phyloP scores from a whole-genome alignment of 2,888 invertebrate genomes.

The Cecidostiba fungosa region DNA sequence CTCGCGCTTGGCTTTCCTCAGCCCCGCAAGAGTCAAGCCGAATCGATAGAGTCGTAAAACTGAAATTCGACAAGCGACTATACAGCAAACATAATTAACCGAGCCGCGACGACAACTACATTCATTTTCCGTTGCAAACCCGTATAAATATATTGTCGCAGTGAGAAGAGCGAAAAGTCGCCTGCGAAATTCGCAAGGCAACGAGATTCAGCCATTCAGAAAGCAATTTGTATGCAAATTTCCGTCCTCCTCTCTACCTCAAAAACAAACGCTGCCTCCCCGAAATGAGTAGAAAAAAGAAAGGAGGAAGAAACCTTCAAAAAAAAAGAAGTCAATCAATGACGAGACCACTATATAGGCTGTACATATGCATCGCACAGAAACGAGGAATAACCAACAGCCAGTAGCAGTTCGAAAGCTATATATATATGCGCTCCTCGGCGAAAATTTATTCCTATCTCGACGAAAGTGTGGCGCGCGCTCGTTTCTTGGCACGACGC shows the following conservation, averaged over 20 bases:
- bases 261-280: background rate
- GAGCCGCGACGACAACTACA: background rate
- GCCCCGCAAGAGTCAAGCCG: background rate
- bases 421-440: background rate
- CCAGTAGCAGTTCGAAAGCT: background rate
- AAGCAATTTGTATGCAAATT: constrained; percentile 41
- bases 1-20: background rate
- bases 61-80: background rate
- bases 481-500: constrained; percentile 36
- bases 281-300: background rate
- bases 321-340: background rate
- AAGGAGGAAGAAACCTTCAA: background rate
- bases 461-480: background rate
- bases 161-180: background rate
- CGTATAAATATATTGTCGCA: background rate
- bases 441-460: background rate
- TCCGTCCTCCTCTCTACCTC: background rate
- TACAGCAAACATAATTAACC: background rate
- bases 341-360: background rate
- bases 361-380: background rate
- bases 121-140: background rate
- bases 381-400: background rate
- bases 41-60: background rate
- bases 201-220: background rate
- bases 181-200: constrained; percentile 12